Percentiles rank a stretch among this genome's conserved stretches.
phyloP scores from a whole-genome alignment of 1,140 invertebrate species.

The Ceratina japonica region DNA sequence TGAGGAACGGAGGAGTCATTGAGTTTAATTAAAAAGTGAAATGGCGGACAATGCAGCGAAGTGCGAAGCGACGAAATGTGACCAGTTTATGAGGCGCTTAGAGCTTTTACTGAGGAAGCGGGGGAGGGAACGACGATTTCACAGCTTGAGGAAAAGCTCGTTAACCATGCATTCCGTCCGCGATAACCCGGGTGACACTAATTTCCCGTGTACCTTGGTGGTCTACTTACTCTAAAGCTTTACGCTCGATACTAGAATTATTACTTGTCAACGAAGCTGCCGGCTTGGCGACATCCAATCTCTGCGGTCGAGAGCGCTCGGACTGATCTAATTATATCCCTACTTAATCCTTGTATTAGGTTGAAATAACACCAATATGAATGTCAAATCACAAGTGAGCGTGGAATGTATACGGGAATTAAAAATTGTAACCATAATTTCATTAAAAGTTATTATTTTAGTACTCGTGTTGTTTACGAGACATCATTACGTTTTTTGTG shows the following conservation, averaged over 20 bases:
- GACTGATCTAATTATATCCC: not conserved
- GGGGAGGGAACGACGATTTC: constrained; percentile 3
- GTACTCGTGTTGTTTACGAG: too few species aligned
- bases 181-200: constrained; percentile 36
- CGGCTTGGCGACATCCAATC: too few species aligned
- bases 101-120: constrained; percentile 54
- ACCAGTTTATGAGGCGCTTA: constrained; percentile 64
- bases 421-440: too few species aligned
- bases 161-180: constrained; percentile 30
- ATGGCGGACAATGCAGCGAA: constrained; percentile 49
- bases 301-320: not conserved
- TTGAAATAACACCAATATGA: too few species aligned
- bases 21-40: constrained; percentile 68
- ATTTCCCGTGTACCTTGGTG: constrained; percentile 29
- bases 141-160: constrained; percentile 21
- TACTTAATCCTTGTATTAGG: too few species aligned
- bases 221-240: constrained; percentile 7
- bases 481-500: too few species aligned
- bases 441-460: too few species aligned
- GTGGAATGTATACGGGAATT: too few species aligned
- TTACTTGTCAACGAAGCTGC: constrained; percentile 1
- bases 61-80: constrained; percentile 52
- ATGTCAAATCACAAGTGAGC: too few species aligned
- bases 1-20: constrained; percentile 54
- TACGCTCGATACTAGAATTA: too few species aligned